Evolutionary conservation across 2,888 invertebrate genomes (phyloP).

Genomic region (Ichneumoninae sp.): DNA sequence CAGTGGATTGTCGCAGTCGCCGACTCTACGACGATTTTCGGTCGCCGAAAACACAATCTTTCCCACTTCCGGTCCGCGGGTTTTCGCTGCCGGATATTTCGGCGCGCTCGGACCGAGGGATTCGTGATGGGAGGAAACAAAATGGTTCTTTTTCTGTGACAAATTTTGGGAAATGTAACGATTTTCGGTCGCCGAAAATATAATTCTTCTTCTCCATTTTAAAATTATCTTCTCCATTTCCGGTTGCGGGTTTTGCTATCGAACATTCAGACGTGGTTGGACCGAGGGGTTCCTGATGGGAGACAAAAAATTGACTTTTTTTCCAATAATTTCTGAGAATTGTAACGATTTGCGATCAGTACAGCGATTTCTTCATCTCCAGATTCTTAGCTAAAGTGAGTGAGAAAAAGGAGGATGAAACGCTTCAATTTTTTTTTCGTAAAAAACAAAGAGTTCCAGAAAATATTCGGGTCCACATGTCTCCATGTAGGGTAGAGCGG

Average conservation of each 20-base stretch:
- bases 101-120: neutral
- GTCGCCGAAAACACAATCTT: neutral
- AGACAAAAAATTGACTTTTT: no score
- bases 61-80: neutral
- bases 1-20: conserved; percentile 2
- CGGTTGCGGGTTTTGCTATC: no score
- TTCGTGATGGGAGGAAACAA: neutral
- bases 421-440: neutral
- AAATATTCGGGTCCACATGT: neutral
- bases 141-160: no score
- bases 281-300: no score
- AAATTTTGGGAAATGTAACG: no score
- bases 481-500: neutral
- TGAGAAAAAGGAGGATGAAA: no score
- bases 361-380: neutral
- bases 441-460: neutral
- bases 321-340: no score
- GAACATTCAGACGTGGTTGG: no score
- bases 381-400: no score
- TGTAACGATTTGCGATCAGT: no score
- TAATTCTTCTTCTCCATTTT: neutral
- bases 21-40: neutral
- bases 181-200: no score
- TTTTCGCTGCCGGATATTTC: neutral
- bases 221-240: no score